Conservation (phyloP, 1,140 invertebrate genomes). For the Drosophila sp. region DNA sequence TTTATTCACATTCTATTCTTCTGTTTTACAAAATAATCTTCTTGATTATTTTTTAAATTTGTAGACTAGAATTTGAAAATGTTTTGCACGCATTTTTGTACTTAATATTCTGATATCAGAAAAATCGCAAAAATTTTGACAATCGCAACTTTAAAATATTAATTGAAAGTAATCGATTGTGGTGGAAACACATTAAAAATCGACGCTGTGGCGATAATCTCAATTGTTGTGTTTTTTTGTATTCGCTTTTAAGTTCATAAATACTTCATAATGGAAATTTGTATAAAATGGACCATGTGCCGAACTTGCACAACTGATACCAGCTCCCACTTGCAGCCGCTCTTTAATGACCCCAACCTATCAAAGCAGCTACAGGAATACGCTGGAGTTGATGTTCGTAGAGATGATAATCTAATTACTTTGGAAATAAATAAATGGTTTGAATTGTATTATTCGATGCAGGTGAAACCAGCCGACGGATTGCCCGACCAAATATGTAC, state of each 20-base stretch:
- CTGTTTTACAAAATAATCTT: too few relatives aligned
- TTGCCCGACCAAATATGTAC: slow-evolving; percentile 72
- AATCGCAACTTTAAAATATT: too few relatives aligned
- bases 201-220: not conserved
- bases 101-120: too few relatives aligned
- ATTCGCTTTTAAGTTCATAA: not conserved
- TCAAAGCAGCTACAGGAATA: slow-evolving; percentile 52
- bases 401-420: not conserved
- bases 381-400: slow-evolving; percentile 50
- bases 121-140: too few relatives aligned
- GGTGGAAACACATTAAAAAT: not conserved
- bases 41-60: too few relatives aligned
- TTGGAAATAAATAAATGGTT: not conserved
- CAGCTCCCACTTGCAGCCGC: slow-evolving; percentile 20
- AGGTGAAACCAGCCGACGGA: slow-evolving; percentile 60
- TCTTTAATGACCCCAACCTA: slow-evolving; percentile 42
- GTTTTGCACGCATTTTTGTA: too few relatives aligned
- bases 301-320: slow-evolving; percentile 56
- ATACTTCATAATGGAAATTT: slow-evolving; percentile 63
- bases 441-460: not conserved
- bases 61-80: too few relatives aligned
- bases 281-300: slow-evolving; percentile 76
- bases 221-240: slow-evolving; percentile 1
- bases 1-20: too few relatives aligned
- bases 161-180: not conserved